These are phyloP conservation scores for Phocoena phocoena DNA, from an alignment of 2,113 vertebrate species.

Conservation along the genomic window DNA sequence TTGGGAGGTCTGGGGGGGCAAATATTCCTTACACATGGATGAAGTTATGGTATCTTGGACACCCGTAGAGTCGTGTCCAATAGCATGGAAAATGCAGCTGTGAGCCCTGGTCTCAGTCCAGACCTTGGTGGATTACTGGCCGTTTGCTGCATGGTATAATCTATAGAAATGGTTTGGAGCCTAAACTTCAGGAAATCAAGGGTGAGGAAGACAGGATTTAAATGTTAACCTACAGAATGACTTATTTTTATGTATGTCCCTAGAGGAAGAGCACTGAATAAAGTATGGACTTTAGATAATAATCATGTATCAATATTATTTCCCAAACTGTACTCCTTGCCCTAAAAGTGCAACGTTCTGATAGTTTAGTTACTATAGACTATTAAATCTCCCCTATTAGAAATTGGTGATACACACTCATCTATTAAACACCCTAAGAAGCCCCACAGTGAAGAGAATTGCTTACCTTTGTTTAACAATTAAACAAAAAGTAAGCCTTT, in stretches of 20 bases:
- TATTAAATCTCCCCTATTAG: slow-evolving; percentile 39
- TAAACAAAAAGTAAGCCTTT: slow-evolving; percentile 28
- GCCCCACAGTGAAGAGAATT: background rate
- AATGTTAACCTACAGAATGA: slow-evolving; percentile 25
- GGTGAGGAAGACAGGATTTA: slow-evolving; percentile 23
- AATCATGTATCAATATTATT: background rate
- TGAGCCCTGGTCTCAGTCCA: background rate
- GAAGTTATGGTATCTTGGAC: background rate
- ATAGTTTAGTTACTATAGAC: slow-evolving; percentile 41
- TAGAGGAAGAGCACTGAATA: background rate
- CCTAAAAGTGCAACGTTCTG: slow-evolving; percentile 1
- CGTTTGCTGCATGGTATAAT: background rate
- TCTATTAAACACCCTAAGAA: slow-evolving; percentile 44
- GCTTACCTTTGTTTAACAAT: slow-evolving; percentile 58
- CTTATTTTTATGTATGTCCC: slow-evolving; percentile 13
- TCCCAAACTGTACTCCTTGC: slow-evolving; percentile 40
- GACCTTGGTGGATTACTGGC: background rate
- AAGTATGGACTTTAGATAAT: background rate
- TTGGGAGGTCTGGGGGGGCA: background rate
- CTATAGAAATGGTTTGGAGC: background rate
- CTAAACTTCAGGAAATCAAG: slow-evolving; percentile 19
- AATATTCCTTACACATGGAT: background rate
- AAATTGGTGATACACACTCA: slow-evolving; percentile 50
- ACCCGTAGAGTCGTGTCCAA: too few species aligned
- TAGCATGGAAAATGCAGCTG: background rate